Evolutionary conservation across 2,113 vertebrate genomes (phyloP), one percentile per base, ranked within the genome.

Genomic region (Microcebus jonahi): DNA sequence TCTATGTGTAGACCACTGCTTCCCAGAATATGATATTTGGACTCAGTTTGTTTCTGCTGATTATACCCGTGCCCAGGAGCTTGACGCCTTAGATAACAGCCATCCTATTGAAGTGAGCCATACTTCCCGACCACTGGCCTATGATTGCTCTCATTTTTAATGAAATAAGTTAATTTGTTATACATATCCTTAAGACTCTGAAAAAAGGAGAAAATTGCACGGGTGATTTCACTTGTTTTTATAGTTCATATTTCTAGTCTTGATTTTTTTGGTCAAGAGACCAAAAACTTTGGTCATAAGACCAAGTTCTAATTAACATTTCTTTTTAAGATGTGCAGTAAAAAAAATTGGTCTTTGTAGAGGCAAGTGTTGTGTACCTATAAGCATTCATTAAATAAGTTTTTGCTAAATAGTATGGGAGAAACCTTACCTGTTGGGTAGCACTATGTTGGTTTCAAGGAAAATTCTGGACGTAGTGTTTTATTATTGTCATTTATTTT

Each of bases 1-100:
- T 96, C 99, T 99, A 11, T 99, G 99, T 61, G 99, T 99, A 88
- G 99, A 99, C 97, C 99, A 99, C 98, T 99, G 99, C 98, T 99
- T 99, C 98, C 99, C 99, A 0, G 99, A 99, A 95, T 99, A 99
- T 42, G 99, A 99, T 97, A 99, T 99, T 98, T 99, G 99, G 99
- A 99, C 99, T 13, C 99, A 99, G 98, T 99, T 99, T 95, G 99
- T 99, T 76, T 99, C 99, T 48, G 99, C 99, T 0, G 99, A 99
- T 97, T 99, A 99, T 96, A 99, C 99, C 1, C 99, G 99, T 0
- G 99, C 99, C 77, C 99, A 99, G 87, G 99, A 99, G 95, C 99
- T 99, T 45, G 99, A 99, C 13, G 99, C 99, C 18, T 99, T 99
- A 98, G 99, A 99, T 98, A 99, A 99, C 98, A 99, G 99, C 96